phyloP scores from a whole-genome alignment of 2,888 invertebrate genomes.

The Fissipunctia ypsillon region DNA sequence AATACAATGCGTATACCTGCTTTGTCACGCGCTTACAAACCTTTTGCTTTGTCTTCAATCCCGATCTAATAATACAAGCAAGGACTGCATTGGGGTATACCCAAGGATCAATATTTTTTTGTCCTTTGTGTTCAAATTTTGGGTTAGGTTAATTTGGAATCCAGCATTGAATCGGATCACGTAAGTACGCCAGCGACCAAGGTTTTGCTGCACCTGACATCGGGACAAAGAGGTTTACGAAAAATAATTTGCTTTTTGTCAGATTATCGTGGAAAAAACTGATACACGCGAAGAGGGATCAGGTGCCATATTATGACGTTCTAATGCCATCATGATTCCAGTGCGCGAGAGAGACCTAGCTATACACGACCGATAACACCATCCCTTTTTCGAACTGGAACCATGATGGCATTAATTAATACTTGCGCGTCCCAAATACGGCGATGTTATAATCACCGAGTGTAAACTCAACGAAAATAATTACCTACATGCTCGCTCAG shows the following conservation, averaged over 20 bases:
- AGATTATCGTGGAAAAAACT: slow-evolving; percentile 22
- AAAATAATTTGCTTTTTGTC: slow-evolving; percentile 52
- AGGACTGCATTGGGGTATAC: too few relatives aligned
- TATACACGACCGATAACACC: too few relatives aligned
- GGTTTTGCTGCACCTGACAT: slow-evolving; percentile 70
- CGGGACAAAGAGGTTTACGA: slow-evolving; percentile 65
- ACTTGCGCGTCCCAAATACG: slow-evolving; percentile 22
- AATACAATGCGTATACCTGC: slow-evolving; percentile 54
- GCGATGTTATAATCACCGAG: slow-evolving; percentile 31
- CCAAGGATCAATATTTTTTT: too few relatives aligned
- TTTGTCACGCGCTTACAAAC: slow-evolving; percentile 42
- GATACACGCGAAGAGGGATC: slow-evolving; percentile 8
- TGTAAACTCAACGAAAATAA: slow-evolving; percentile 31
- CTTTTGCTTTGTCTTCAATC: slow-evolving; percentile 34
- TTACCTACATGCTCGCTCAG: slow-evolving; percentile 18
- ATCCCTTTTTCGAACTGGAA: too few relatives aligned
- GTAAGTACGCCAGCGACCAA: slow-evolving; percentile 61
- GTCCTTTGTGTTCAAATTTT: too few relatives aligned
- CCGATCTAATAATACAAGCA: slow-evolving; percentile 20
- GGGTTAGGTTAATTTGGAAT: slow-evolving; percentile 39
- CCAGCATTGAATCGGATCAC: slow-evolving; percentile 68
- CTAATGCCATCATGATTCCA: too few relatives aligned
- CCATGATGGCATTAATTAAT: too few relatives aligned
- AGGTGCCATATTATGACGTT: too few relatives aligned
- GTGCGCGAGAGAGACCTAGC: too few relatives aligned